Percentiles rank a stretch among this genome's conserved stretches.
These are phyloP conservation scores for Gouania willdenowi DNA, from an alignment of 2,797 vertebrate species.

Conservation along the genomic window DNA sequence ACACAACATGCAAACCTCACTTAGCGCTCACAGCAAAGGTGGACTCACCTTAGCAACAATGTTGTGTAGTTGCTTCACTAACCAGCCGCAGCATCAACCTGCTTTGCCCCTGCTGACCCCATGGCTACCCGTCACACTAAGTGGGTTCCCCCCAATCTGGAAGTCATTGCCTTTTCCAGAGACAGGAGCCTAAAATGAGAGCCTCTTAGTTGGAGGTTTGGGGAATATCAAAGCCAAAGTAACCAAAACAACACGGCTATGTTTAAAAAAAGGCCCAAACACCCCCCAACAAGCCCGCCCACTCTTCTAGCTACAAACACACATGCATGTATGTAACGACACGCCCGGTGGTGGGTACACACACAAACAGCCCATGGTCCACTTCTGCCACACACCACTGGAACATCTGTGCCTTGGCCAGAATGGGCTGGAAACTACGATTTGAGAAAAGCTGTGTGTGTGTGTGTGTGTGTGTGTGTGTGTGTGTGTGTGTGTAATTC, in stretches of 20 bases:
- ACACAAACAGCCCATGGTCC: conserved; percentile 13
- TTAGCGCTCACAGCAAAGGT: neutral
- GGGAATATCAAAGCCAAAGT: conserved; percentile 75
- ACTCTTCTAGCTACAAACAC: conserved; percentile 46
- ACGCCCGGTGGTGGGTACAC: conserved; percentile 34
- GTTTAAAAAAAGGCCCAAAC: conserved; percentile 72
- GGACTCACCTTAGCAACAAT: no score
- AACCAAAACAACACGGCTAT: conserved; percentile 78
- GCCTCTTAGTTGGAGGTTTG: conserved; percentile 77
- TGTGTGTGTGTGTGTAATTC: no score
- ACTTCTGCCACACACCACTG: conserved; percentile 49
- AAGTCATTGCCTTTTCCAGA: conserved; percentile 73
- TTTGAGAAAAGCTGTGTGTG: conserved; percentile 8
- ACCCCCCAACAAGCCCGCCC: conserved; percentile 41
- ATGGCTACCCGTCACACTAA: conserved; percentile 15
- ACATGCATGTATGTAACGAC: conserved; percentile 34
- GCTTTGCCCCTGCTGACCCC: conserved; percentile 19
- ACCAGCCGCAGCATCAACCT: neutral
- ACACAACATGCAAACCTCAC: neutral
- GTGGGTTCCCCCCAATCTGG: conserved; percentile 71
- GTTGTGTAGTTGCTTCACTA: no score
- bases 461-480: conserved; percentile 5
- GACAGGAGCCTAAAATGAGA: conserved; percentile 73
- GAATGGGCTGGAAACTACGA: conserved; percentile 55
- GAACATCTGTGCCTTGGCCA: conserved; percentile 61